Conservation (phyloP, 2,113 vertebrate species). For the Benitochromis conjunctus region DNA sequence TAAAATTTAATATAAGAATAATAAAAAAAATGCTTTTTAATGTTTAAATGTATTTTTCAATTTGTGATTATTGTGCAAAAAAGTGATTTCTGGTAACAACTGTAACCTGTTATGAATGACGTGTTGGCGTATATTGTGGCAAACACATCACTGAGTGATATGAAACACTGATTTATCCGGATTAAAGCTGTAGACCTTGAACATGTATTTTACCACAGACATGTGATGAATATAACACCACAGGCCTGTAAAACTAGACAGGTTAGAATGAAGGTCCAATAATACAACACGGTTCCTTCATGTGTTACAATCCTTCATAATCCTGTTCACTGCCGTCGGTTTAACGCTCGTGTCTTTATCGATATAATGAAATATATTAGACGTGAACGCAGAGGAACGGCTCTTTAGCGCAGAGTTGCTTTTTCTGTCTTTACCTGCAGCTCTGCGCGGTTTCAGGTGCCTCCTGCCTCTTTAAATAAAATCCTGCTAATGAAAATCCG, state of each 20-base stretch:
- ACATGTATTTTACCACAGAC: neutral
- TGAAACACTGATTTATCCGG: neutral
- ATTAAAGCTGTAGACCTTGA: neutral
- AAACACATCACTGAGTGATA: neutral
- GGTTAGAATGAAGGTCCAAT: neutral
- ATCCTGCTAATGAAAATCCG: constrained; percentile 49
- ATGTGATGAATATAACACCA: neutral
- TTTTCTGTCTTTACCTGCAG: neutral
- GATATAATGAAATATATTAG: neutral
- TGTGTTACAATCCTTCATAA: neutral
- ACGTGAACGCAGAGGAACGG: neutral
- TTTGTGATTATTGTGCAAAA: neutral
- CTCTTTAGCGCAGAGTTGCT: neutral
- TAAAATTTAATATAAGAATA: too few species aligned
- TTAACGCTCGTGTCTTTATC: neutral
- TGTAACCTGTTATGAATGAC: neutral
- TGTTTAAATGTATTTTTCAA: neutral
- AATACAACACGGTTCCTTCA: neutral
- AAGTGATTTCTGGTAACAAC: neutral
- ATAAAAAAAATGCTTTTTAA: too few species aligned
- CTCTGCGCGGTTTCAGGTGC: neutral
- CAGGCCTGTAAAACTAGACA: neutral
- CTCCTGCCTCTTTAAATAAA: constrained; percentile 64
- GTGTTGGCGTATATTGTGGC: neutral
- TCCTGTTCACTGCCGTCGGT: neutral